Conservation (phyloP, 2,797 vertebrate species). For the Graptemys geographica region DNA sequence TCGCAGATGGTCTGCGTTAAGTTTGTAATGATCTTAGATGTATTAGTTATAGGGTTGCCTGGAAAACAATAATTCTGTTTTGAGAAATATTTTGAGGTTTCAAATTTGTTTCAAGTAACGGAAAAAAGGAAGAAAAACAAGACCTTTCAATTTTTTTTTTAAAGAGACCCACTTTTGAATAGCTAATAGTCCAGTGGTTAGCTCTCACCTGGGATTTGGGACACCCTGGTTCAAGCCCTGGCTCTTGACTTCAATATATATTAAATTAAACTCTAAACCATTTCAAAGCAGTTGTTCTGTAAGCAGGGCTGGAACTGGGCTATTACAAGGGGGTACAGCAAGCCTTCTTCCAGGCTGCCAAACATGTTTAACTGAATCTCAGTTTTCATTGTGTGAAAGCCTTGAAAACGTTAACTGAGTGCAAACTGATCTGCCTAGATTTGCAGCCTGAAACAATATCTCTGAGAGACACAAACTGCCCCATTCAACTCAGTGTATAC, state of each 20-base stretch:
- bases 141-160: background rate
- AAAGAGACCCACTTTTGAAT: background rate
- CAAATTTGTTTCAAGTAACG: background rate
- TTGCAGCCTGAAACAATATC: background rate
- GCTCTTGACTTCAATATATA: background rate
- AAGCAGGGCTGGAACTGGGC: background rate
- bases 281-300: slow-evolving; percentile 7
- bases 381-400: slow-evolving; percentile 42
- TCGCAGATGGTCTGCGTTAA: background rate
- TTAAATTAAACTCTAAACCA: background rate
- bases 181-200: background rate
- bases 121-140: background rate
- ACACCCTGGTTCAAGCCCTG: background rate
- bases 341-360: slow-evolving; percentile 23
- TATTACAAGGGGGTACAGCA: slow-evolving; percentile 25
- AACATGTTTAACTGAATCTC: slow-evolving; percentile 16
- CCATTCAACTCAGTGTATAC: background rate
- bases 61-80: background rate
- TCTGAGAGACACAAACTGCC: background rate
- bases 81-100: background rate
- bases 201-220: background rate
- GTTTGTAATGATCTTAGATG: background rate
- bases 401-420: slow-evolving; percentile 21
- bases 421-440: background rate
- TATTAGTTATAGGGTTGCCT: background rate